Evolutionary conservation across 2,888 invertebrate species (phyloP), one percentile per base, ranked within the genome.

Genomic region (Hybos culiciformis): DNA sequence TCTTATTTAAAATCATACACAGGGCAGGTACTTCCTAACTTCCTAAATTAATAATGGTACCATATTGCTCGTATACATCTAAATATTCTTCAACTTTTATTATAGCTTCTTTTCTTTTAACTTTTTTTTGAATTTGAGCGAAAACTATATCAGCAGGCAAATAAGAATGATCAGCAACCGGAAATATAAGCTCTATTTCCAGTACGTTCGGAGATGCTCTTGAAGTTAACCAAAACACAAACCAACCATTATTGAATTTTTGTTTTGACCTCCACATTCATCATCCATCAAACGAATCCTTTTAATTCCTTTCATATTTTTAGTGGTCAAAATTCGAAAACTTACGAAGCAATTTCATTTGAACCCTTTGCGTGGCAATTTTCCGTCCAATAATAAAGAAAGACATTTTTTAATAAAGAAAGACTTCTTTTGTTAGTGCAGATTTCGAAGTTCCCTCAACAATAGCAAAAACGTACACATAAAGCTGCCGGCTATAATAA

Each of bases 261-360:
- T 57, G 41, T 56, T 59, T 47, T 58, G 55, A 15, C 58, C 55
- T 14, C 48, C 54, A 43, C 56, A 59, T 17, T 54, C 56, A 48
- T 58, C 59, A 23, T 55, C 50, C 21, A 56, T 44, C 18, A 60
- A 47, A 14, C 54, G 50, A 40, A 58, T 45, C 29, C 29, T 46
- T 14, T 19, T 40, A n/a, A 51, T 47, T 14, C 33, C 39, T 11
- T 20, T n/a, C 6, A 37, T 11, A 12, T 32, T 21, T 32, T 14
- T 37, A 8, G 21, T 9, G 12, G 11, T 20, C 21, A 56, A 41
- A 11, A 31, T 42, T 56, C 46, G 33, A 46, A 53, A 15, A 60
- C 47, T 15, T 55, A 53, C 7, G 56, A 56, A 11, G 55, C 47
- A 37, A 61, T 57, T 50, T 57, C 50, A 45, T 56, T 56, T 6